Evolutionary conservation across 2,888 invertebrate species (phyloP).

Genomic region (Doris montereyensis): DNA sequence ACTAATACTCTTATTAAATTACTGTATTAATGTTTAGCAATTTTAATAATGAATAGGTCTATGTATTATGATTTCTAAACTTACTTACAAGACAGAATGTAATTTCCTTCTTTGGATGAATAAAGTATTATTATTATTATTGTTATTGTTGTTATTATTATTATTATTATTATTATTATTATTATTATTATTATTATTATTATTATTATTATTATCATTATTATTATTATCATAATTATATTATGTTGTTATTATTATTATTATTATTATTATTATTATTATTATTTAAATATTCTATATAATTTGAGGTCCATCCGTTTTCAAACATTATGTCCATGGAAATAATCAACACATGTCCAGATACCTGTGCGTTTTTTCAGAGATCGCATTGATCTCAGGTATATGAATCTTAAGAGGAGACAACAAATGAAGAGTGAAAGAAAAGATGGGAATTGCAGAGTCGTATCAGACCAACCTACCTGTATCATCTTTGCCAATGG

Average conservation of each 20-base stretch:
- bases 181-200: neutral
- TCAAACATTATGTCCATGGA: too few species aligned
- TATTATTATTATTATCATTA: neutral
- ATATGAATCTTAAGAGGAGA: too few species aligned
- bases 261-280: neutral
- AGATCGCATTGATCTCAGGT: too few species aligned
- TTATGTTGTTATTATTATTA: neutral
- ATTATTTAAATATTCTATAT: too few species aligned
- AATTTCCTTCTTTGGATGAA: neutral
- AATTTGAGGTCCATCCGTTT: too few species aligned
- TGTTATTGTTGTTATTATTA: neutral
- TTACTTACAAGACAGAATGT: neutral
- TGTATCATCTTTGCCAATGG: conserved; percentile 28
- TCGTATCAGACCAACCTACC: conserved; percentile 46
- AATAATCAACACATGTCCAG: neutral
- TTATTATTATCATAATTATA: neutral
- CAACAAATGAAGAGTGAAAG: too few species aligned
- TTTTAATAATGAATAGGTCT: neutral
- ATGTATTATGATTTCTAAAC: neutral
- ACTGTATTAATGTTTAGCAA: neutral
- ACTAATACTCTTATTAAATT: too few species aligned
- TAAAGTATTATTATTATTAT: neutral
- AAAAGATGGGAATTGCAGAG: too few species aligned
- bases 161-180: neutral
- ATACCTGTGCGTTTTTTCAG: too few species aligned